Percentiles rank a stretch among this genome's conserved stretches.
Conservation (phyloP, 2,797 vertebrate species). For the Mionectes olivaceus region DNA sequence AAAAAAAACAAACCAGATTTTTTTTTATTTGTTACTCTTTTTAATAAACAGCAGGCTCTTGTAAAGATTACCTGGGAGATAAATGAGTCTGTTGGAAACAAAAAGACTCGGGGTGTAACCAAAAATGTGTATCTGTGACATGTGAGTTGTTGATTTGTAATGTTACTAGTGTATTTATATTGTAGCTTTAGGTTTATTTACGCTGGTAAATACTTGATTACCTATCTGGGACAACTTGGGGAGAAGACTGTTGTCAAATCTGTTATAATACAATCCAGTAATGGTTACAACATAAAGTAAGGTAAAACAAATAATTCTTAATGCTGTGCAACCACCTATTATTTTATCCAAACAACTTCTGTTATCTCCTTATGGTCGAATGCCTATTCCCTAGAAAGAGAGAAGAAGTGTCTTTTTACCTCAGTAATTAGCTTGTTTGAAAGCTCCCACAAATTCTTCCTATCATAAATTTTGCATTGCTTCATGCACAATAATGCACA, state of each 20-base stretch:
- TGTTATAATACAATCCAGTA: conserved; percentile 4
- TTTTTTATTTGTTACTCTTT: background rate
- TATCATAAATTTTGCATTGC: conserved; percentile 85
- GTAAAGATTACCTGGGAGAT: background rate
- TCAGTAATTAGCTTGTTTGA: conserved; percentile 78
- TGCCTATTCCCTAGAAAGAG: conserved; percentile 55
- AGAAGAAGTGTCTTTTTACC: conserved; percentile 63
- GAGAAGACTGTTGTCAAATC: conserved; percentile 1
- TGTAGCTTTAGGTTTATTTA: conserved; percentile 43
- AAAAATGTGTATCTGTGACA: background rate
- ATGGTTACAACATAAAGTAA: conserved; percentile 57
- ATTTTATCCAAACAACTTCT: conserved; percentile 57
- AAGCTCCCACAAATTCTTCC: conserved; percentile 70
- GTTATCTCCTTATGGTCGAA: conserved; percentile 45
- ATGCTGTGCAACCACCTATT: conserved; percentile 38
- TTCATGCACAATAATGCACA: conserved; percentile 80
- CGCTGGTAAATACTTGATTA: conserved; percentile 45
- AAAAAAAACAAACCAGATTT: background rate
- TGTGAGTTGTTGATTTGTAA: background rate
- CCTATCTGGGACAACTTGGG: background rate
- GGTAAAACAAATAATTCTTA: conserved; percentile 64
- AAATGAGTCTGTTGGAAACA: background rate
- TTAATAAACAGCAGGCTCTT: background rate
- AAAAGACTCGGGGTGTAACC: background rate
- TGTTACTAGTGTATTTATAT: background rate